Conservation (phyloP, 2,797 vertebrate genomes). For the Pangasius krempfi region DNA sequence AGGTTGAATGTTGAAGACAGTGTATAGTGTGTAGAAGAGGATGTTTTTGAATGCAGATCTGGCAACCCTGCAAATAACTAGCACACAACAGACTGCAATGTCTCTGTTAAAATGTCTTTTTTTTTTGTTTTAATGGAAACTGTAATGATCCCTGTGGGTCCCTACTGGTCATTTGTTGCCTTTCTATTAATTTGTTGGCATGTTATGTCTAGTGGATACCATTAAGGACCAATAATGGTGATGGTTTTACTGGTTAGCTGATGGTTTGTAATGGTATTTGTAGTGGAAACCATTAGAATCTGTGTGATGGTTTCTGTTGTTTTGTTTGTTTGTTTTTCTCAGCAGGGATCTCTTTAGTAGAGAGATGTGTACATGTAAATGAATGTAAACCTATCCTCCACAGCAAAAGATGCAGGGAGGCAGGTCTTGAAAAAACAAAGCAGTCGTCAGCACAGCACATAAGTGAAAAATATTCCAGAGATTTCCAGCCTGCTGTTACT, state of each 20-base stretch:
- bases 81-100: background rate
- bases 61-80: background rate
- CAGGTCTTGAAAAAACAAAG: background rate
- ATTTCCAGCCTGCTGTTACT: constrained; percentile 67
- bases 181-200: too few relatives aligned
- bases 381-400: background rate
- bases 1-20: background rate
- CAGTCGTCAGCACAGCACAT: constrained; percentile 45
- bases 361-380: background rate
- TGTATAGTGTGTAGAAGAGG: background rate
- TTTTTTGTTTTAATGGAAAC: too few relatives aligned
- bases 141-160: too few relatives aligned
- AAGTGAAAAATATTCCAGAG: constrained; percentile 62
- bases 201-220: too few relatives aligned
- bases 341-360: background rate
- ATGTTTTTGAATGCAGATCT: background rate
- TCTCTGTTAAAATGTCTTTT: background rate
- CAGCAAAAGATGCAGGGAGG: background rate
- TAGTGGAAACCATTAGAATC: too few relatives aligned
- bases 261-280: too few relatives aligned
- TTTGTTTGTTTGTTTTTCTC: too few relatives aligned
- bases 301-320: too few relatives aligned
- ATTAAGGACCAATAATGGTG: too few relatives aligned
- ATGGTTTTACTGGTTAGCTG: too few relatives aligned
- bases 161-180: too few relatives aligned